Evolutionary conservation across 1,140 invertebrate species (phyloP).

Genomic region (Aphelinus certus): DNA sequence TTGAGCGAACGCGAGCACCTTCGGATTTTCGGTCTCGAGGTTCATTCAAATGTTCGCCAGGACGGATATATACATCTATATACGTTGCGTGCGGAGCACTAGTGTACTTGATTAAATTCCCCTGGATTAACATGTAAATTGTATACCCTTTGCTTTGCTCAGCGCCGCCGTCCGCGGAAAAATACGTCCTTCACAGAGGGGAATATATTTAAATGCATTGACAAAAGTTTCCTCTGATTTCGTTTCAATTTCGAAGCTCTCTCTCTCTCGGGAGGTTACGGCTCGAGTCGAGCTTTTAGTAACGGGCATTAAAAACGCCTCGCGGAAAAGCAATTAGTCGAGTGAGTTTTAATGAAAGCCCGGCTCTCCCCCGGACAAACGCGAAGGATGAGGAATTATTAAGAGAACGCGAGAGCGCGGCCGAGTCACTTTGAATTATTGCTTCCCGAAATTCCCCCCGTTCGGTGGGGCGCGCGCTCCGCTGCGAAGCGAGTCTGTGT

Average conservation of each 20-base stretch:
- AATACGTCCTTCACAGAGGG: no score
- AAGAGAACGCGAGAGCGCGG: neutral
- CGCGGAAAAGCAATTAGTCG: neutral
- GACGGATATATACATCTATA: no score
- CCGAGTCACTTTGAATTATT: conserved; percentile 35
- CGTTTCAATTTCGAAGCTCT: neutral
- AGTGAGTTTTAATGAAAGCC: conserved; percentile 22
- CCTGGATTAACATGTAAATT: no score
- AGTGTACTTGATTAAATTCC: no score
- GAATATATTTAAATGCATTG: no score
- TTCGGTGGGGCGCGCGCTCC: no score
- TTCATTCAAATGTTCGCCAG: no score
- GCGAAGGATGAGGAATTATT: conserved; percentile 22
- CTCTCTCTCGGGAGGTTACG: neutral
- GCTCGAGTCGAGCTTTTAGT: neutral
- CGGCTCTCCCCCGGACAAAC: neutral
- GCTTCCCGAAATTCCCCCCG: conserved; percentile 15
- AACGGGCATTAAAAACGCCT: conserved; percentile 12
- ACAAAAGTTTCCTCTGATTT: neutral
- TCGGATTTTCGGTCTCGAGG: no score
- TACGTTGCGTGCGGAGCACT: no score
- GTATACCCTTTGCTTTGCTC: no score
- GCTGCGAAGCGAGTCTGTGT: neutral
- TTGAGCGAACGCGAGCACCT: no score
- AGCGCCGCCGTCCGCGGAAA: no score